phyloP scores from a whole-genome alignment of 2,888 invertebrate genomes.

The Caenorhabditis sinica region DNA sequence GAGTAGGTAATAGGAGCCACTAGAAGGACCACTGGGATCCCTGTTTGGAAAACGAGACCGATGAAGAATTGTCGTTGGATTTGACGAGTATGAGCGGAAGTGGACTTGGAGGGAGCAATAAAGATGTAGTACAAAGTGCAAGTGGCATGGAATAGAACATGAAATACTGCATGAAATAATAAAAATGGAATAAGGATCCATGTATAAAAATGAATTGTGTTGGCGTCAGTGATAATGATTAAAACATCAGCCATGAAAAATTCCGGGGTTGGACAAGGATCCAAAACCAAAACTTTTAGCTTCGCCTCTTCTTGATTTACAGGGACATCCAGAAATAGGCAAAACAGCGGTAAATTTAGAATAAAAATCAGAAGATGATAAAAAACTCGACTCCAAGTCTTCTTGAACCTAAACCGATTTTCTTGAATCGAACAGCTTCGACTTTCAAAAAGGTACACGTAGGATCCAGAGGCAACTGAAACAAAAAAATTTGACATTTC shows the following conservation, averaged over 20 bases:
- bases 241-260: slow-evolving; percentile 16
- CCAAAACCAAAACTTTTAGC: neutral
- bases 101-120: neutral
- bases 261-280: slow-evolving; percentile 37
- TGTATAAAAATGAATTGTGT: slow-evolving; percentile 18
- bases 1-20: slow-evolving; percentile 12
- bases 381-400: neutral
- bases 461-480: slow-evolving; percentile 17
- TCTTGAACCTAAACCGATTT: slow-evolving; percentile 13
- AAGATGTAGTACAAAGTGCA: slow-evolving; percentile 16
- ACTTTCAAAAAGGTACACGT: slow-evolving; percentile 27
- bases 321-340: slow-evolving; percentile 1
- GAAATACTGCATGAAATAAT: neutral
- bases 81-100: neutral
- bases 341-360: neutral
- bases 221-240: neutral
- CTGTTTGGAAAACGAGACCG: slow-evolving; percentile 15
- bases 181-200: slow-evolving; percentile 2
- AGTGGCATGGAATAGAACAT: slow-evolving; percentile 15
- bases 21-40: neutral
- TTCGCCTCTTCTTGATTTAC: slow-evolving; percentile 15
- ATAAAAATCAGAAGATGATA: slow-evolving; percentile 1
- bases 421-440: slow-evolving; percentile 21
- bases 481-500: too few relatives aligned
- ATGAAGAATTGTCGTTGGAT: slow-evolving; percentile 18